phyloP scores from a whole-genome alignment of 1,140 invertebrate genomes.

The Drosophila pruinosa region DNA sequence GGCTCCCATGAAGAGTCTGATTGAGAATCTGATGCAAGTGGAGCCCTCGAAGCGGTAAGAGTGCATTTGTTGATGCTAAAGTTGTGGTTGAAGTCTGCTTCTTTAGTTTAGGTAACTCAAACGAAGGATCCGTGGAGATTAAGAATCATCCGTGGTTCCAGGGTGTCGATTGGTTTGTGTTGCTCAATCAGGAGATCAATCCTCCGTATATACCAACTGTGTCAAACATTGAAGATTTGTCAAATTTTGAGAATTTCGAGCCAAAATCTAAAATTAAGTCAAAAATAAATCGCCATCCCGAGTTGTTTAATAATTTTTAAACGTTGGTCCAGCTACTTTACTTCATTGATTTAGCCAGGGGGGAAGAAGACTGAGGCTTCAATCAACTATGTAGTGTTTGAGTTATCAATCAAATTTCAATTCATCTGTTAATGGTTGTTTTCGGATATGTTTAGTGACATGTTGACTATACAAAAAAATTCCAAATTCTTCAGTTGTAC shows the following conservation, averaged over 20 bases:
- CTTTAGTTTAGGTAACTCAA: conserved; percentile 90
- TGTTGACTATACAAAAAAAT: too few species aligned
- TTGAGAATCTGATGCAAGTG: conserved; percentile 91
- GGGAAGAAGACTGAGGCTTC: too few species aligned
- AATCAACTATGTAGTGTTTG: neutral
- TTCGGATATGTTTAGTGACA: too few species aligned
- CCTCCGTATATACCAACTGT: conserved; percentile 89
- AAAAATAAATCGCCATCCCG: conserved; percentile 60
- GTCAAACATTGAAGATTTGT: conserved; percentile 53
- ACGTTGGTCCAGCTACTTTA: conserved; percentile 35
- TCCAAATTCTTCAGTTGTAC: conserved; percentile 11
- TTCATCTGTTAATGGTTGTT: neutral
- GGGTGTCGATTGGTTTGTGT: conserved; percentile 92
- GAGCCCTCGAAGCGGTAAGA: conserved; percentile 91
- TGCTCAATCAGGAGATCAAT: conserved; percentile 91
- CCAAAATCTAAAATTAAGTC: conserved; percentile 39
- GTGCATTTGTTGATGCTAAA: neutral
- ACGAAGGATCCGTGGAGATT: conserved; percentile 88
- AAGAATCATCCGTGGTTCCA: conserved; percentile 89
- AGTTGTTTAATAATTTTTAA: conserved; percentile 68
- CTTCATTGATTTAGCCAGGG: conserved; percentile 4
- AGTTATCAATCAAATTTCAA: neutral
- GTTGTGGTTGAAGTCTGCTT: neutral
- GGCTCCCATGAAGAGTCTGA: conserved; percentile 90
- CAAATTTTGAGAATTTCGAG: conserved; percentile 55